Conservation (phyloP, 2,113 vertebrate species). For the Carollia perspicillata region DNA sequence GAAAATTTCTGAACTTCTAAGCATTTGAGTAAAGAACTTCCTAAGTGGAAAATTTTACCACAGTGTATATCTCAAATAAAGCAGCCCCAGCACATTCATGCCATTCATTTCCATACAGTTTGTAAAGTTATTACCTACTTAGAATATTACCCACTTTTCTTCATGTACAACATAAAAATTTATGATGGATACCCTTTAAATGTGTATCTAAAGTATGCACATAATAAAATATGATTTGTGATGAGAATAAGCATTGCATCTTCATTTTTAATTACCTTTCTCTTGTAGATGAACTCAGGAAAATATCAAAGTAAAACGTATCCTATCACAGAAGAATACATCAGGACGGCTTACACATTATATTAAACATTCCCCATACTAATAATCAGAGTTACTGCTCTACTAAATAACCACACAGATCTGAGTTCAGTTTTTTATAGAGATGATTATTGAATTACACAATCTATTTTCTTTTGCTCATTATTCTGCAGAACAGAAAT, state of each 20-base stretch:
- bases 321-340: not conserved
- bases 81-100: conserved; percentile 44
- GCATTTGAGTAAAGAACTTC: conserved; percentile 40
- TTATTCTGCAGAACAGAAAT: conserved; percentile 1
- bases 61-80: conserved; percentile 44
- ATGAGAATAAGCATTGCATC: conserved; percentile 32
- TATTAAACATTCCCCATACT: not conserved
- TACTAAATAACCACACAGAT: not conserved
- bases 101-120: conserved; percentile 65
- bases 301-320: conserved; percentile 31
- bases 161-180: conserved; percentile 76
- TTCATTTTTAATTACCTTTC: conserved; percentile 70
- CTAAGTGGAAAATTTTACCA: conserved; percentile 52
- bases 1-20: not conserved
- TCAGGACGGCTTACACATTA: not conserved
- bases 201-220: conserved; percentile 50
- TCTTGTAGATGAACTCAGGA: conserved; percentile 45
- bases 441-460: conserved; percentile 16
- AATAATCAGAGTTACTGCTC: not conserved
- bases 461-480: not conserved
- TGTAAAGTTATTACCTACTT: conserved; percentile 67
- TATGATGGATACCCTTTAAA: conserved; percentile 68
- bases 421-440: not conserved
- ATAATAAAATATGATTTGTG: conserved; percentile 62
- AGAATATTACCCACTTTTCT: conserved; percentile 65